Evolutionary conservation across 2,888 invertebrate genomes (phyloP).

Genomic region (Timandra comae): DNA sequence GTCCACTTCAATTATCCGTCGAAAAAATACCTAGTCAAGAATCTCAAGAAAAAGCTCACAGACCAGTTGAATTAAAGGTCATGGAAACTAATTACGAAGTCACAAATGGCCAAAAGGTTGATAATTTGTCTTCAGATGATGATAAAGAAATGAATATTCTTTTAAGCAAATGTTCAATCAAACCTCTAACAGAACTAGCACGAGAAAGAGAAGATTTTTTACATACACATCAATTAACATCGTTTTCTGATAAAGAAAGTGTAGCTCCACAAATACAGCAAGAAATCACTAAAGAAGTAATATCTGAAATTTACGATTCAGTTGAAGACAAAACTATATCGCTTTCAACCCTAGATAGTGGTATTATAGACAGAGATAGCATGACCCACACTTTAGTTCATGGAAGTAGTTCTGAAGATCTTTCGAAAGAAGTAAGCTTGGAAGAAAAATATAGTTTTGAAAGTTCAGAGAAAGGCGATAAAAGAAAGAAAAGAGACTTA

Average conservation of each 20-base stretch:
- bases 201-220: conserved; percentile 34
- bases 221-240: no score
- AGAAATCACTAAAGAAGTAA: conserved; percentile 22
- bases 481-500: conserved; percentile 18
- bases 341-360: conserved; percentile 37
- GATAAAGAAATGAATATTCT: conserved; percentile 7
- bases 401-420: conserved; percentile 60
- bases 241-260: conserved; percentile 28
- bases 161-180: conserved; percentile 16
- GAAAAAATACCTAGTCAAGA: no score
- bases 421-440: conserved; percentile 59
- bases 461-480: conserved; percentile 52
- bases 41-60: no score
- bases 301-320: conserved; percentile 17
- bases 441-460: conserved; percentile 68
- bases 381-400: conserved; percentile 33
- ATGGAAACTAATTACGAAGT: no score
- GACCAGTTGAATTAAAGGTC: no score
- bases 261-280: conserved; percentile 18
- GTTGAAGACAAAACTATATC: conserved; percentile 26
- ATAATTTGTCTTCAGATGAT: no score
- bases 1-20: no score
- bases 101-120: no score
- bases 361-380: conserved; percentile 35
- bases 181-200: conserved; percentile 23